Evolutionary conservation across 2,888 invertebrate species (phyloP).

Genomic region (Watsonalla binaria): DNA sequence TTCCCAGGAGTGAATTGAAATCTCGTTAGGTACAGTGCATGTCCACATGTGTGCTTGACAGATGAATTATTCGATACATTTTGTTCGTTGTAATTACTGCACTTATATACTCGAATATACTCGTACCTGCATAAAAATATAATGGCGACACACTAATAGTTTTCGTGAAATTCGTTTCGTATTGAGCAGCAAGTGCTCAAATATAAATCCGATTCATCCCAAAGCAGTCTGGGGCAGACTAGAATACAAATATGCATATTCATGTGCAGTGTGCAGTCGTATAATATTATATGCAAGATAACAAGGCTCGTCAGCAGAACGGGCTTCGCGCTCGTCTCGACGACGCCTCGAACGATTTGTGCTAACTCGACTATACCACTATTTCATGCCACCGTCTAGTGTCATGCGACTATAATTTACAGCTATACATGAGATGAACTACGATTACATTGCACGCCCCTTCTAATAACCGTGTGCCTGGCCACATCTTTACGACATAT

Average conservation of each 20-base stretch:
- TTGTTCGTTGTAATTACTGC: conserved; percentile 28
- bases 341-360: conserved; percentile 36
- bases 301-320: conserved; percentile 75
- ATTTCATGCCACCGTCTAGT: conserved; percentile 38
- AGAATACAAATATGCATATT: conserved; percentile 70
- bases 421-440: too few species aligned
- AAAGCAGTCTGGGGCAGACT: conserved; percentile 25
- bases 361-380: conserved; percentile 42
- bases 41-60: conserved; percentile 56
- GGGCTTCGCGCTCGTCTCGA: conserved; percentile 27
- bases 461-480: too few species aligned
- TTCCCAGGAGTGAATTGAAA: conserved; percentile 69
- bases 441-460: too few species aligned
- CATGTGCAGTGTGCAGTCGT: conserved; percentile 53
- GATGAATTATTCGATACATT: conserved; percentile 48
- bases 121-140: too few species aligned
- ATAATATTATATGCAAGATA: conserved; percentile 57
- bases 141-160: not conserved
- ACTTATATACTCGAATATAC: conserved; percentile 19
- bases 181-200: conserved; percentile 14
- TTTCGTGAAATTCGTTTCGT: not conserved
- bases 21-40: conserved; percentile 55
- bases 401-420: conserved; percentile 37
- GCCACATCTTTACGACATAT: too few species aligned
- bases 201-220: conserved; percentile 25